phyloP scores from a whole-genome alignment of 2,113 vertebrate species.

The Actenoides hombroni region DNA sequence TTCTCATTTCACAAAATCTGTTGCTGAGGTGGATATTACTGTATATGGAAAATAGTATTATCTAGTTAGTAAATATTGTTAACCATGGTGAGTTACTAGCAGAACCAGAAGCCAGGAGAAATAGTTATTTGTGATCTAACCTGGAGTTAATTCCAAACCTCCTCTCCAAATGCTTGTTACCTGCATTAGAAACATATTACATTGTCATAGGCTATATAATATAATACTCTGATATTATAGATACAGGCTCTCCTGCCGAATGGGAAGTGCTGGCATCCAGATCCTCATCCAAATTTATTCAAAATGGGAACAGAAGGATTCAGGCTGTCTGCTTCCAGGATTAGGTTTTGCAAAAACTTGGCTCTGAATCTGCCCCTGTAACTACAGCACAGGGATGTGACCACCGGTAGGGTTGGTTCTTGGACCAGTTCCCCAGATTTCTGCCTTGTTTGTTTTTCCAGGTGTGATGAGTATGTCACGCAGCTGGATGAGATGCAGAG shows the following conservation, averaged over 20 bases:
- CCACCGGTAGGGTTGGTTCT: neutral
- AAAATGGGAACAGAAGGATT: neutral
- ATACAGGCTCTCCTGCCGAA: neutral
- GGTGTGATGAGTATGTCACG: slow-evolving; percentile 95
- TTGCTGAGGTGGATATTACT: neutral
- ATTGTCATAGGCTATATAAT: neutral
- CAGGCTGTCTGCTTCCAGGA: neutral
- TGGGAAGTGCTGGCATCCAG: neutral
- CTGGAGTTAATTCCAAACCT: neutral
- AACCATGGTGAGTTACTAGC: neutral
- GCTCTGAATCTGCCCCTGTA: neutral
- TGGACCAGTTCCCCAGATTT: neutral
- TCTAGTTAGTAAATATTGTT: neutral
- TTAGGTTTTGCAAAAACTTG: neutral
- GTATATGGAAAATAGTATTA: neutral
- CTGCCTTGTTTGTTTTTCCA: slow-evolving; percentile 60
- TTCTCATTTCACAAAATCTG: neutral
- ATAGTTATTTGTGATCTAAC: neutral
- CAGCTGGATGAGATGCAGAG: slow-evolving; percentile 99
- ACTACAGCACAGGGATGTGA: rapidly evolving
- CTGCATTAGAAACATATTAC: neutral
- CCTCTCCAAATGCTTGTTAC: neutral
- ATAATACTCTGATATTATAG: neutral
- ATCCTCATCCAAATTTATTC: neutral
- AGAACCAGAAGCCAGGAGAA: neutral